These are phyloP conservation scores for Phalanger gymnotis DNA, from an alignment of 2,797 vertebrate species.

Conservation along the genomic window DNA sequence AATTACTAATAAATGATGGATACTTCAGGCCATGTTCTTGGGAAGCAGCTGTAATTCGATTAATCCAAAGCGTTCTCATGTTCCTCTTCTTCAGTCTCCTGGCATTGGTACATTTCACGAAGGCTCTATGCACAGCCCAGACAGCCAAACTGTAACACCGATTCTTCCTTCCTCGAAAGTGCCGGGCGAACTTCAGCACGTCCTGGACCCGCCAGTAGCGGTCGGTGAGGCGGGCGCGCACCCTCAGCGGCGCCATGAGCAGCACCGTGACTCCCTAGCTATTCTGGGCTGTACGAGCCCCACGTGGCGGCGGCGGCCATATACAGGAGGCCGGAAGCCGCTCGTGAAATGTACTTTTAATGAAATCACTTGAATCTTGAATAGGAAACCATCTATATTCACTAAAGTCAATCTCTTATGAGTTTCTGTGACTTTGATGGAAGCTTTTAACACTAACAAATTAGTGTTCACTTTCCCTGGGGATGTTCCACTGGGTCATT, in stretches of 20 bases:
- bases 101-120: no score
- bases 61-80: no score
- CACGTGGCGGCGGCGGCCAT: neutral
- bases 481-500: conserved; percentile 88
- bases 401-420: conserved; percentile 77
- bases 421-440: conserved; percentile 79
- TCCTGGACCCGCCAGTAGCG: conserved; percentile 95
- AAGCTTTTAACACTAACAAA: conserved; percentile 82
- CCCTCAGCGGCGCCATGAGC: conserved; percentile 87
- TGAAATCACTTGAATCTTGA: conserved; percentile 83
- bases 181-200: conserved; percentile 92
- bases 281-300: accelerated
- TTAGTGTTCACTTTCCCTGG: conserved; percentile 86
- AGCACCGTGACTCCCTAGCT: conserved; percentile 88
- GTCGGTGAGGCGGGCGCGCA: conserved; percentile 90
- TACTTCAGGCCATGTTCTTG: no score
- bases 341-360: conserved; percentile 89
- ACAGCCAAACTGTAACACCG: no score
- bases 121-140: no score
- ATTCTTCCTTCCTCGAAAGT: no score
- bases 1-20: no score
- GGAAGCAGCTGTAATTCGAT: no score
- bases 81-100: no score
- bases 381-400: conserved; percentile 79
- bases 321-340: accelerated